A percentile compares a stretch with the other conserved stretches of the same genome.
These are phyloP conservation scores for Zonitis immaculata DNA, from an alignment of 2,888 invertebrate species.

Conservation along the genomic window DNA sequence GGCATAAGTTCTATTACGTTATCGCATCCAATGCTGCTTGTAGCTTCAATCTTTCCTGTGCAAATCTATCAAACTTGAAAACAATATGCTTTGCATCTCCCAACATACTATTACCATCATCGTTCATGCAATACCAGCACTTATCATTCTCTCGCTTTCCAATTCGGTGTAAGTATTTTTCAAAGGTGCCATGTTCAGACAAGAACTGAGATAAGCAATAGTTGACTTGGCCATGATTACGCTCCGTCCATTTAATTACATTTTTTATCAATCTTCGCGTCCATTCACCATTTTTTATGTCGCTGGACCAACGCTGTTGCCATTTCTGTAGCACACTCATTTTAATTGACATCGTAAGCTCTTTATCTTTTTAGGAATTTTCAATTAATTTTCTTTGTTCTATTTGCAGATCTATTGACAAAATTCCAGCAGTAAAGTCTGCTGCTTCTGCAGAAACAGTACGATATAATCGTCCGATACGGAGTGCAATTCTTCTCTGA, in stretches of 20 bases:
- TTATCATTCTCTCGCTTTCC: no score
- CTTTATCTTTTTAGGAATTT: no score
- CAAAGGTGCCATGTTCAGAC: no score
- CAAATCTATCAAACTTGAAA: no score
- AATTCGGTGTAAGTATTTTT: no score
- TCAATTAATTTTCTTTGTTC: neutral
- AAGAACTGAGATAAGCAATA: no score
- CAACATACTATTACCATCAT: no score
- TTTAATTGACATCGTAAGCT: neutral
- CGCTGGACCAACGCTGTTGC: conserved; percentile 9
- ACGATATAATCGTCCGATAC: neutral
- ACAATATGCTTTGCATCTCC: no score
- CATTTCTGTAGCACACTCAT: neutral
- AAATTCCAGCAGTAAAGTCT: neutral
- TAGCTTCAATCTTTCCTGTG: no score
- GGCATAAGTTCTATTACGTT: no score
- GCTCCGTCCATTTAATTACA: conserved; percentile 12
- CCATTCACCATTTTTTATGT: conserved; percentile 7
- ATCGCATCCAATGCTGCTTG: no score
- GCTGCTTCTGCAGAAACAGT: conserved; percentile 1
- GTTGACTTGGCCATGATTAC: conserved; percentile 6
- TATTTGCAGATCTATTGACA: conserved; percentile 1
- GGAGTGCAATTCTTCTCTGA: conserved; percentile 3
- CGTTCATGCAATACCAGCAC: no score
- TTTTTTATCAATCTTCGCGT: conserved; percentile 12